Base-by-base conservation (phyloP, 1,140 invertebrate species). In the Drosophila repleta region DNA sequence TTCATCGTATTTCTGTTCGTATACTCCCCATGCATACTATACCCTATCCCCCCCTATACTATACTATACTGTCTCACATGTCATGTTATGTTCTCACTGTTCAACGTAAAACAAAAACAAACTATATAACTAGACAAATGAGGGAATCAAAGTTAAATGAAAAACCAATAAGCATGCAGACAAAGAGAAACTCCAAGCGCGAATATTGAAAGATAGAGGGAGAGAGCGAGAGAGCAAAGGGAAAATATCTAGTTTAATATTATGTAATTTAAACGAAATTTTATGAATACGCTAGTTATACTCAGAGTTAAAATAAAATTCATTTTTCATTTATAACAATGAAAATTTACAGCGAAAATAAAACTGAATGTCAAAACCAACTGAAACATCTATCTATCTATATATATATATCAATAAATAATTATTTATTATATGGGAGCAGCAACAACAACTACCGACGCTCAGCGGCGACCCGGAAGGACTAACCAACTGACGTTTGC, bases 231-330 rank as follows among this genome's bases (percentile, higher is more conserved):
- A 56, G 46, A 71, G 68, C 52, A 46, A 80, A 72, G 74, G 75
- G 74, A 64, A 87, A 88, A 66, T 70, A 82, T 87, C 78, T 87
- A 87, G 82, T 87, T 79, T 87, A 87, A 88, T 87, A 82, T 76
- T 82, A 85, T 88, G 82, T 85, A 85, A 85, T 85, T 85, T 87
- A 85, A 87, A 81, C 62, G 70, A 81, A 85, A 87, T 85, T 79
- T 63, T 85, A 76, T 81, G 48, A 82, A 80, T 87, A 85, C 58
- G 83, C 73, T 87, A 88, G 83, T 82, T 87, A 82, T 87, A 87
- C 83, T 81, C 78, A 62, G 52, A 56, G 56, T 62, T 68, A 24
- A 69, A 62, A 61, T 13, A 85, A 88, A 70, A 76, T 82, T 82
- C 83, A 60, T 76, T 74, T 87, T 87, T 88, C 83, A 88, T 82